These are phyloP conservation scores for Andrena chrysosceles DNA, from an alignment of 2,888 invertebrate species.

Conservation along the genomic window DNA sequence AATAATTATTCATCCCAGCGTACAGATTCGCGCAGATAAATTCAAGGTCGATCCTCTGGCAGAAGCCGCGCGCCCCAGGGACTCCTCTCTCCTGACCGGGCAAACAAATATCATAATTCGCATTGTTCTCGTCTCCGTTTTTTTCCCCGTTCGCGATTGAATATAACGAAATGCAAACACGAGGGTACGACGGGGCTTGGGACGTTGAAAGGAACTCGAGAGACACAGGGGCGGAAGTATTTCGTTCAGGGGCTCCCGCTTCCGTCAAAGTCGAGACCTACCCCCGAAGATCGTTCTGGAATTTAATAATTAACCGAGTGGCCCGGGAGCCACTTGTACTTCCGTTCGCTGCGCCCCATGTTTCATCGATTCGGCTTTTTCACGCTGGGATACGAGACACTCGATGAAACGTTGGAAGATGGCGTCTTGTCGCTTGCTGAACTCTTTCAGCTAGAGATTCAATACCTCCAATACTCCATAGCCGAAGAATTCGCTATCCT, in stretches of 20 bases:
- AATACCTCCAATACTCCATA: no score
- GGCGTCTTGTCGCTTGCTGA: not conserved
- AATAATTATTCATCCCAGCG: conserved; percentile 71
- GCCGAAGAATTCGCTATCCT: not conserved
- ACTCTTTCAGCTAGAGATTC: not conserved
- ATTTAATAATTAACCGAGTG: conserved; percentile 68
- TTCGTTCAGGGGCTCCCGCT: conserved; percentile 42
- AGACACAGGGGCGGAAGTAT: conserved; percentile 42
- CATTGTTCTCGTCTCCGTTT: conserved; percentile 80
- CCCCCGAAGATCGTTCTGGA: conserved; percentile 61
- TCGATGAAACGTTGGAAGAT: not conserved
- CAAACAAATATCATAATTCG: conserved; percentile 84
- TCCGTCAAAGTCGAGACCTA: conserved; percentile 54
- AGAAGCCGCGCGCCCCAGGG: conserved; percentile 69
- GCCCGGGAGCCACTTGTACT: conserved; percentile 42
- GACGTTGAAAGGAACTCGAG: conserved; percentile 55
- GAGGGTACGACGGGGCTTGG: conserved; percentile 72
- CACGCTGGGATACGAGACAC: not conserved
- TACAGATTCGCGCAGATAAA: conserved; percentile 68
- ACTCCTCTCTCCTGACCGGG: conserved; percentile 74
- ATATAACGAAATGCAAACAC: conserved; percentile 85
- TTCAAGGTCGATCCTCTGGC: conserved; percentile 70
- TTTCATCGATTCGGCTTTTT: conserved; percentile 21
- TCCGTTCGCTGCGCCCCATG: conserved; percentile 21
- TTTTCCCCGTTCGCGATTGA: conserved; percentile 78